Evolutionary conservation across 2,888 invertebrate species (phyloP), one percentile per base, ranked within the genome.

Genomic region (Zhengitettix transpicula): DNA sequence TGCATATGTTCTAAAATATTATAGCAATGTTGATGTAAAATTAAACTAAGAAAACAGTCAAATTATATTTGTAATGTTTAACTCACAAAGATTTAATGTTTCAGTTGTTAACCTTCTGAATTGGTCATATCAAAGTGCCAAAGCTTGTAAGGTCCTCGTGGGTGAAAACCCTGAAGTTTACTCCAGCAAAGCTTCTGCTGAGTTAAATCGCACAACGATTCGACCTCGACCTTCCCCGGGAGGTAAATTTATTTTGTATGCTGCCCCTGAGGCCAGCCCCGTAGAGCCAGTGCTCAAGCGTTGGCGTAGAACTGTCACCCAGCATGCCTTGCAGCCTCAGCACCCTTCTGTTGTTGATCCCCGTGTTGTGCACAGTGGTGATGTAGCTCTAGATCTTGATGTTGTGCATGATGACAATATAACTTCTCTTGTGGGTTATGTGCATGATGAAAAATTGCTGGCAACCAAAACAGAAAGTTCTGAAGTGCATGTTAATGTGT

Each of bases 41-140:
- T 53, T 58, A 28, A 52, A 12, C 9, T 41, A 41, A 11, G 40
- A 17, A 51, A 51, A 51, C 16, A 51, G 47, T 1, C n/a, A 47
- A 47, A 47, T 15, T 51, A 51, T 51, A 51, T 15, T 51, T 28
- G 28, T 28, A 28, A 5, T 28, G 28, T 28, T 28, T 28, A 28
- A 28, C 28, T 28, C 28, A 28, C 28, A 28, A 28, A 28, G 2
- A 28, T 28, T 28, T 28, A 12, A 14, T 60, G 51, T 62, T 64
- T 56, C 79, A 89, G 89, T 85, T 65, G 87, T 88, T 68, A 88
- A 87, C 75, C 81, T 88, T 68, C 80, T 89, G 69, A 87, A 87
- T 75, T 89, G 87, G 86, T 86, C 89, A 73, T 87, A 87, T 78
- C 85, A 86, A 74, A 85, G 84, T 69, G 80, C 88, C 66, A 87